Evolutionary conservation across 2,797 vertebrate genomes (phyloP).

Genomic region (Enteromius afrohamiltoni): DNA sequence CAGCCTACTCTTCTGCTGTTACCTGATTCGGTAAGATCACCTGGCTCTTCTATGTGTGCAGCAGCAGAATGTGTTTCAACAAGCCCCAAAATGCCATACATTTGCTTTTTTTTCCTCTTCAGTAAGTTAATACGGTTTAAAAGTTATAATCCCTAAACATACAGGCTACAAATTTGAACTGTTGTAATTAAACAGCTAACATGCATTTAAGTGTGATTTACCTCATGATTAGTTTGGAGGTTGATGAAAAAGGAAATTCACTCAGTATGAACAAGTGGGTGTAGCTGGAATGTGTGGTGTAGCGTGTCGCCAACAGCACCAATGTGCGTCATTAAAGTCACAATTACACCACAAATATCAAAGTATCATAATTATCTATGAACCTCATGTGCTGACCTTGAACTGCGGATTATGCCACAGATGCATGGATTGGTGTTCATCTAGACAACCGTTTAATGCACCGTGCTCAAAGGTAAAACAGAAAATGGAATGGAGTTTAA

Average conservation of each 20-base stretch:
- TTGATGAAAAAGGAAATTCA: background rate
- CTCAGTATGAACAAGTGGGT: background rate
- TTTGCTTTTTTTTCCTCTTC: slow-evolving; percentile 7
- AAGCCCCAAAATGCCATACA: slow-evolving; percentile 56
- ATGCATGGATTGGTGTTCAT: background rate
- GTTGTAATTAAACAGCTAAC: background rate
- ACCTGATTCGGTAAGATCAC: slow-evolving; percentile 91
- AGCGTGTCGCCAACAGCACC: background rate
- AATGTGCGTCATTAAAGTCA: background rate
- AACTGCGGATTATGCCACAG: background rate
- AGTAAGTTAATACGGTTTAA: background rate
- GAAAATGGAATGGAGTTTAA: slow-evolving; percentile 6
- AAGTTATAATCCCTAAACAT: background rate
- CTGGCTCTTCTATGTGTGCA: slow-evolving; percentile 7
- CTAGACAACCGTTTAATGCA: background rate
- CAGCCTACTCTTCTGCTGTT: slow-evolving; percentile 99
- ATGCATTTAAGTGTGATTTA: background rate
- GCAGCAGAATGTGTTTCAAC: background rate
- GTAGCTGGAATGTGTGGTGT: background rate
- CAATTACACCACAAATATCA: background rate
- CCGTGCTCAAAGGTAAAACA: background rate
- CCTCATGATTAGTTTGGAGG: background rate
- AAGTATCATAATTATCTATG: background rate
- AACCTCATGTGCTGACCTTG: background rate
- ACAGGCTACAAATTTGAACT: background rate